These are phyloP conservation scores for Porites lobata DNA, from an alignment of 92 coral and sea anemone genomes.

Conservation along the genomic window DNA sequence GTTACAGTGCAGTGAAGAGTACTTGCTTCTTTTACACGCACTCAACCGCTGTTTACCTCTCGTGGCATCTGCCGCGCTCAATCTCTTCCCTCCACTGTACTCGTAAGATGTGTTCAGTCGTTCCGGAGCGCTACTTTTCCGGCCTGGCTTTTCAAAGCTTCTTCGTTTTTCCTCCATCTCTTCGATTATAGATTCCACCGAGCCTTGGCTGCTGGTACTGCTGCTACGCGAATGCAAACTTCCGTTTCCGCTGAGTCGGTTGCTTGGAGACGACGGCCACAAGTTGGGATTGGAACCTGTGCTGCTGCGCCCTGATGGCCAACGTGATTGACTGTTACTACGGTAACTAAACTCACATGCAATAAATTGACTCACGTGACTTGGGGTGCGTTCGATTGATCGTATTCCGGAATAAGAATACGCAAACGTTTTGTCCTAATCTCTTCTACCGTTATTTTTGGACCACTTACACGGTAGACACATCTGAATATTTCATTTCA, in stretches of 20 bases:
- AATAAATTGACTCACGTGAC: neutral
- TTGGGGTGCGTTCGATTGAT: no score
- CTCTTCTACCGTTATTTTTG: no score
- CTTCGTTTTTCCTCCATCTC: slow-evolving; percentile 77
- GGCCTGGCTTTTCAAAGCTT: slow-evolving; percentile 71
- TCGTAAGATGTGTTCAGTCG: slow-evolving; percentile 12
- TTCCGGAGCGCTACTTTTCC: slow-evolving; percentile 71
- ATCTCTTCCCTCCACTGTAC: slow-evolving; percentile 1
- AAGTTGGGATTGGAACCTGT: slow-evolving; percentile 59
- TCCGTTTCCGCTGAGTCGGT: slow-evolving; percentile 52
- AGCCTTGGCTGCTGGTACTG: slow-evolving; percentile 75
- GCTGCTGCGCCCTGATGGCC: slow-evolving; percentile 69
- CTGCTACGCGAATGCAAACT: slow-evolving; percentile 44
- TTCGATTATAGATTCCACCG: slow-evolving; percentile 79
- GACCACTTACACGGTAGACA: no score
- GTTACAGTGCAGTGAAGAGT: neutral
- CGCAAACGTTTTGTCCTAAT: neutral
- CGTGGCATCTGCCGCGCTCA: slow-evolving; percentile 47
- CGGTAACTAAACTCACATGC: neutral
- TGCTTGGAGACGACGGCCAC: slow-evolving; percentile 44
- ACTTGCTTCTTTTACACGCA: neutral
- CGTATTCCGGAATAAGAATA: no score
- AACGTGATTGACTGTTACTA: slow-evolving; percentile 42
- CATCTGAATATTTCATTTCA: no score
- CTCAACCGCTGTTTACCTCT: slow-evolving; percentile 68